These are phyloP conservation scores for Cottus gobio DNA, from an alignment of 2,113 vertebrate species.

Conservation along the genomic window DNA sequence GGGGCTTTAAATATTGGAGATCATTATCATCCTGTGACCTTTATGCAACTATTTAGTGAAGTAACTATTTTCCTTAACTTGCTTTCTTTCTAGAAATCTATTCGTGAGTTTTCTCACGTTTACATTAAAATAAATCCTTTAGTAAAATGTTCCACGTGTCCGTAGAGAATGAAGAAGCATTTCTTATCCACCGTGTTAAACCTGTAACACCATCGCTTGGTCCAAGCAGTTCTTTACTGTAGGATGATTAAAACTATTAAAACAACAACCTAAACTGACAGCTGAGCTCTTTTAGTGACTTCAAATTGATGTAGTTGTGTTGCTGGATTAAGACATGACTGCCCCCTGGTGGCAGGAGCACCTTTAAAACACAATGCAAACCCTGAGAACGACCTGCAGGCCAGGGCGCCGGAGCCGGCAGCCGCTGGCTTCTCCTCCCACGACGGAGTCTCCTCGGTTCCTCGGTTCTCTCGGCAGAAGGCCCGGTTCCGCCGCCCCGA, in stretches of 20 bases:
- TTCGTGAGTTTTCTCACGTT: neutral
- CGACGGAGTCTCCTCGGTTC: neutral
- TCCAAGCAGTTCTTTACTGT: neutral
- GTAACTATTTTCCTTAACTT: too few relatives aligned
- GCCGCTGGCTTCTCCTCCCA: neutral
- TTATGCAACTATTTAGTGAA: too few relatives aligned
- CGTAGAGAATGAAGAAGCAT: neutral
- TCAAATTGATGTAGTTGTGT: neutral
- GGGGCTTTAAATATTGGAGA: too few relatives aligned
- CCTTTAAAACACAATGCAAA: conserved; percentile 27
- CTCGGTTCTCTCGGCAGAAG: neutral
- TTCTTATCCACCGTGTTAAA: too few relatives aligned
- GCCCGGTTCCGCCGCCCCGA: accelerated
- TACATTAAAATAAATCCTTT: neutral
- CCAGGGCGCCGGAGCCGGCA: neutral
- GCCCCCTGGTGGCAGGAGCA: conserved; percentile 50
- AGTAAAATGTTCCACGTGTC: neutral
- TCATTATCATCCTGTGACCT: too few relatives aligned
- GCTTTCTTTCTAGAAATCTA: neutral
- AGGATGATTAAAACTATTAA: neutral
- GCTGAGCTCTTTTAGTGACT: neutral
- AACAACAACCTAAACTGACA: neutral
- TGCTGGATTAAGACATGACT: conserved; percentile 19
- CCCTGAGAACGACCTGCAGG: conserved; percentile 33
- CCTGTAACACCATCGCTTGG: neutral